phyloP scores from a whole-genome alignment of 2,113 vertebrate genomes.

The Bos javanicus region DNA sequence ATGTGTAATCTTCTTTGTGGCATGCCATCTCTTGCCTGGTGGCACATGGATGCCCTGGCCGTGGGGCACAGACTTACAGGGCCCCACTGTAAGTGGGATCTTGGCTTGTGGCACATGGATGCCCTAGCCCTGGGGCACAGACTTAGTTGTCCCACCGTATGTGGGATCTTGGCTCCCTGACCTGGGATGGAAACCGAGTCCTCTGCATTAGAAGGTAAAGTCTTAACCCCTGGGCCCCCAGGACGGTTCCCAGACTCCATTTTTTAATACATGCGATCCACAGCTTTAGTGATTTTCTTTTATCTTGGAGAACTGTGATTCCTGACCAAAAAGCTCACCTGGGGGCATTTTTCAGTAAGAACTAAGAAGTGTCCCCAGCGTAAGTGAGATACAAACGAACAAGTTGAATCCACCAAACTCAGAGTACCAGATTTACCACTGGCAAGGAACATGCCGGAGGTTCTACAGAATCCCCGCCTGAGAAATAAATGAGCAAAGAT shows the following conservation, averaged over 20 bases:
- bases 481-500: neutral
- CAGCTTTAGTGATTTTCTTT: neutral
- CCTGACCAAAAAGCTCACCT: neutral
- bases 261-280: neutral
- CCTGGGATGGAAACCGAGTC: neutral
- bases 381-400: too few species aligned
- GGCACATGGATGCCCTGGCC: neutral
- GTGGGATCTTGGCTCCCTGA: neutral
- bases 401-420: neutral
- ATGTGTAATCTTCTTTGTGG: neutral
- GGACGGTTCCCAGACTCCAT: neutral
- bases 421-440: too few species aligned
- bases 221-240: neutral
- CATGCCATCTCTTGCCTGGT: neutral
- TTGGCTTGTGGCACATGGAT: neutral
- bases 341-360: neutral
- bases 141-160: fast-evolving
- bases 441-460: neutral
- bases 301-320: neutral
- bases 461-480: too few species aligned
- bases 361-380: neutral
- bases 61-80: neutral
- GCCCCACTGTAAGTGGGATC: neutral
- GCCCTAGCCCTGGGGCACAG: neutral
- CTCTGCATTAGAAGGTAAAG: neutral